A percentile compares a stretch with the other conserved stretches of the same genome.
phyloP scores from a whole-genome alignment of 92 coral and sea anemone species.

The Umimayanthus chanpuru region DNA sequence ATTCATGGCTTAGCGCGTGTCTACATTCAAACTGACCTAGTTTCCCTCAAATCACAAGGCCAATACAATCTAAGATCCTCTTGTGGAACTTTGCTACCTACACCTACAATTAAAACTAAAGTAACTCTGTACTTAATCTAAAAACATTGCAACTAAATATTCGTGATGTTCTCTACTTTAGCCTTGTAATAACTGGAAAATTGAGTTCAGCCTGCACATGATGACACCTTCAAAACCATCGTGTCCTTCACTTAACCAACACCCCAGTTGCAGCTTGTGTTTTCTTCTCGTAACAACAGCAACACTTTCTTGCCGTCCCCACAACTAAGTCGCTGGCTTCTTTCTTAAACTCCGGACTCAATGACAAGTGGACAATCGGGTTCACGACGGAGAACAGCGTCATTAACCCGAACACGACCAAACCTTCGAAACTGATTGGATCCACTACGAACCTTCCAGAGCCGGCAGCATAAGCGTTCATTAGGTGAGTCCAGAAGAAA shows the following conservation, averaged over 20 bases:
- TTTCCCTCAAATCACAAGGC: too few species aligned
- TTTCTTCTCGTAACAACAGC: background rate
- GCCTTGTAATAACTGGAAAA: too few species aligned
- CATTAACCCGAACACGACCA: slow-evolving; percentile 19
- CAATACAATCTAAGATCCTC: too few species aligned
- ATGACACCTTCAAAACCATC: background rate
- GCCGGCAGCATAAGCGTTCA: background rate
- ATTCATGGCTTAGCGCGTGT: too few species aligned
- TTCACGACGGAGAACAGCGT: slow-evolving; percentile 17
- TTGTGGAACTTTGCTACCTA: too few species aligned
- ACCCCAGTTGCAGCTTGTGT: background rate
- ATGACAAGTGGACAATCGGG: background rate
- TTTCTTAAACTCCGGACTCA: slow-evolving; percentile 15
- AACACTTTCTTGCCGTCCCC: background rate
- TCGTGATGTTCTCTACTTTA: too few species aligned
- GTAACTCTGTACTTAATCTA: too few species aligned
- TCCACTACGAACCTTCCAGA: background rate
- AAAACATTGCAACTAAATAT: too few species aligned
- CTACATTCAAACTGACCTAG: too few species aligned
- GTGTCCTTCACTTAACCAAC: background rate
- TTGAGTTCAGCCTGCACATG: too few species aligned
- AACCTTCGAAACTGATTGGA: slow-evolving; percentile 3
- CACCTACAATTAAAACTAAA: too few species aligned
- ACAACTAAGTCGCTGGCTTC: background rate
- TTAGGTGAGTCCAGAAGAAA: background rate